A percentile compares a stretch with the other conserved stretches of the same genome.
phyloP scores from a whole-genome alignment of 2,888 invertebrate genomes.

The Diabrotica balteata region DNA sequence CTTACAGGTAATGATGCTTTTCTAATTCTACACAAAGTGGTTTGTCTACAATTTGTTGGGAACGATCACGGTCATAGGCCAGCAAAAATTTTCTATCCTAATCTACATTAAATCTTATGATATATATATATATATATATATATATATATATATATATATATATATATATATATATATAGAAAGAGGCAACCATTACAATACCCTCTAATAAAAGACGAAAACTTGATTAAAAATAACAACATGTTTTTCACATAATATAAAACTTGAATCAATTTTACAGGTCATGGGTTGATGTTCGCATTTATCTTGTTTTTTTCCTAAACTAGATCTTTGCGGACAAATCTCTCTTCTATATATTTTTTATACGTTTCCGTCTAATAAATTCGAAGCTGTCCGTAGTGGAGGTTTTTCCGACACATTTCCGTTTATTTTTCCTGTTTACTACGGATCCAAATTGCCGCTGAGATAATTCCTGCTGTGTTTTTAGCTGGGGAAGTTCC shows the following conservation, averaged over 20 bases:
- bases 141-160: too few relatives aligned
- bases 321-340: background rate
- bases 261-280: background rate
- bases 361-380: conserved; percentile 19
- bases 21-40: too few relatives aligned
- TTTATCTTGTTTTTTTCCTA: background rate
- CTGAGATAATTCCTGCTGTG: conserved; percentile 12
- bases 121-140: too few relatives aligned
- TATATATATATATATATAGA: too few relatives aligned
- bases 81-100: too few relatives aligned
- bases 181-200: too few relatives aligned
- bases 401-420: conserved; percentile 17
- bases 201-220: too few relatives aligned
- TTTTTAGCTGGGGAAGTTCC: background rate
- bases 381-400: conserved; percentile 19
- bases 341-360: conserved; percentile 9
- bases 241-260: background rate
- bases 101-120: too few relatives aligned
- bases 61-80: too few relatives aligned
- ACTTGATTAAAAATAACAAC: too few relatives aligned
- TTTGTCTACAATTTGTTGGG: too few relatives aligned
- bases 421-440: conserved; percentile 22
- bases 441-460: conserved; percentile 11
- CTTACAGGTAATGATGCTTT: too few relatives aligned
- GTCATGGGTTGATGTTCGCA: background rate